These are phyloP conservation scores for Sinotaia quadrata DNA, from an alignment of 2,888 invertebrate species.

Conservation along the genomic window DNA sequence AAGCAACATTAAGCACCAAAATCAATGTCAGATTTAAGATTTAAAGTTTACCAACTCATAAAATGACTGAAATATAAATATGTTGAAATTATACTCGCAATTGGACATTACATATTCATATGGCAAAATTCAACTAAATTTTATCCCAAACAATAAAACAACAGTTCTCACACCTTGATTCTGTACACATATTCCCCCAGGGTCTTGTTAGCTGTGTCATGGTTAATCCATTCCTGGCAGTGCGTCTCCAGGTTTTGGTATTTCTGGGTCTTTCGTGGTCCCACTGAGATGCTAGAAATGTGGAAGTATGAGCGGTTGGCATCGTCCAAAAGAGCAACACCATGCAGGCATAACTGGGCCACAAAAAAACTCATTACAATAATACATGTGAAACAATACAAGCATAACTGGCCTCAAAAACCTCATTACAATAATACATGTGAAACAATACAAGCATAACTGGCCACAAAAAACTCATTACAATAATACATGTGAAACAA, in stretches of 20 bases:
- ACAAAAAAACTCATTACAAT: neutral
- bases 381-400: too few relatives aligned
- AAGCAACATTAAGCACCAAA: too few relatives aligned
- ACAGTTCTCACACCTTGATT: slow-evolving; percentile 63
- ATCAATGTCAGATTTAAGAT: too few relatives aligned
- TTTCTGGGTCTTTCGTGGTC: slow-evolving; percentile 68
- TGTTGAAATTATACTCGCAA: too few relatives aligned
- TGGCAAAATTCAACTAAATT: neutral
- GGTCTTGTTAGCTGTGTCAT: slow-evolving; percentile 47
- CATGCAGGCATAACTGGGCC: slow-evolving; percentile 75
- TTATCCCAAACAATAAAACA: too few relatives aligned
- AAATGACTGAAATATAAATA: too few relatives aligned
- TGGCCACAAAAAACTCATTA: too few relatives aligned
- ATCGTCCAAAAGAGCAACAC: slow-evolving; percentile 81
- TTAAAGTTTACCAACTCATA: too few relatives aligned
- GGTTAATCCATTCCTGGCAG: slow-evolving; percentile 74
- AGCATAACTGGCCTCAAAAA: too few relatives aligned
- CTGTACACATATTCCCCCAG: slow-evolving; percentile 68
- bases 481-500: too few relatives aligned
- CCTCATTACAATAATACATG: too few relatives aligned
- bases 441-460: too few relatives aligned
- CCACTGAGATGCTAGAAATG: slow-evolving; percentile 75
- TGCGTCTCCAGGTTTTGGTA: slow-evolving; percentile 65
- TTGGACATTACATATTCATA: neutral
- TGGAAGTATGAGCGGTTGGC: slow-evolving; percentile 80